phyloP scores from a whole-genome alignment of 2,113 vertebrate species.

The Tragelaphus buxtoni region DNA sequence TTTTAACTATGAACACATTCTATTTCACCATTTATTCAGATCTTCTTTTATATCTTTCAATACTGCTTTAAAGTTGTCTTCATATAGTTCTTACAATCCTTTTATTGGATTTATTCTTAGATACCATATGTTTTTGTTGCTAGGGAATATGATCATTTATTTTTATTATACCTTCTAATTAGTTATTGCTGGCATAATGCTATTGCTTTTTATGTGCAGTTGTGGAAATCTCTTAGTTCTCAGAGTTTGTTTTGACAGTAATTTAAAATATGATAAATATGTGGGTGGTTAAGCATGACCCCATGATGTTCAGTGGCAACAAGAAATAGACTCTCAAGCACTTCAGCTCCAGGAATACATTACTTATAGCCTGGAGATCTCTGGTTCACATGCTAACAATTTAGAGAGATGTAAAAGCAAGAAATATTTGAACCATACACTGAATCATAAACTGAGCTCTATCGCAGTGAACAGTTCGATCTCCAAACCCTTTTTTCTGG shows the following conservation, averaged over 20 bases:
- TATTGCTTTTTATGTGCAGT: not conserved
- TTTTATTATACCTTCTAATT: constrained; percentile 9
- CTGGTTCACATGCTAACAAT: not conserved
- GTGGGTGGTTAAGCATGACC: not conserved
- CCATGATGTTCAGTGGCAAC: not conserved
- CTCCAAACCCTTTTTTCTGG: not conserved
- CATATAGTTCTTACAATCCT: not conserved
- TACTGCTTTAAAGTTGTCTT: not conserved
- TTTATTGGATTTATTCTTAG: constrained; percentile 1
- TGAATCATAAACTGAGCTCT: not conserved
- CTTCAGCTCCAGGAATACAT: not conserved
- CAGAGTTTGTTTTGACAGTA: not conserved
- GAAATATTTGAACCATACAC: not conserved
- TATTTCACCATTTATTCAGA: not conserved
- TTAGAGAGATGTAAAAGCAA: not conserved
- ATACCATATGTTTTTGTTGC: not conserved
- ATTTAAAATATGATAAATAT: not conserved
- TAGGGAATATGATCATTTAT: not conserved
- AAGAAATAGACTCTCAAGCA: not conserved
- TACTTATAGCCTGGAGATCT: not conserved
- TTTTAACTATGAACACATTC: not conserved
- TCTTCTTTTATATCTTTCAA: not conserved
- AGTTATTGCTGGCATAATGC: not conserved
- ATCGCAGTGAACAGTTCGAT: not conserved
- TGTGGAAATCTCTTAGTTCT: not conserved